Evolutionary conservation across 2,797 vertebrate species (phyloP), one percentile per base, ranked within the genome.

Genomic region (Alectoris magna): DNA sequence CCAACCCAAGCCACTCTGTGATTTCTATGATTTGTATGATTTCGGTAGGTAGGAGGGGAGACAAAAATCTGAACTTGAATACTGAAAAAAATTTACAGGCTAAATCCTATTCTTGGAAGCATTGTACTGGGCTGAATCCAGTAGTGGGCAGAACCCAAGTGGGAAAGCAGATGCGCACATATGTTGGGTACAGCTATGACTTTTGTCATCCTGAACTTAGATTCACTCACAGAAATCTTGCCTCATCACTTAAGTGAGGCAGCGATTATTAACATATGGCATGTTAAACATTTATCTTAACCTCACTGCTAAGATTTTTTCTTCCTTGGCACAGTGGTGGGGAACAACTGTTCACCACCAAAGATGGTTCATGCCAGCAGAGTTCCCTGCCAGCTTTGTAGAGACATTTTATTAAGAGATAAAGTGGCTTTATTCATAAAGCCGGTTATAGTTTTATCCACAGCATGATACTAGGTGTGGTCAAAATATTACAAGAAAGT

Each of bases 171-270:
- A 9, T 23, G 5, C 7, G 13, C 5, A 4, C 6, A 55, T 1
- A 0, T 23, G 24, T 10, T 55, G 21, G 3, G 9, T 69, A 27
- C 19, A 46, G 55, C 27, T 81, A 10, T 0, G 0, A 11, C 17
- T 62, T 53, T 26, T 48, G n/a, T 21, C 48, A 27, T 23, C 51
- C 51, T 67, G n/a, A 70, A 2, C 22, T 59, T 15, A 72, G 4
- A 14, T 31, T 56, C 22, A 10, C 9, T 69, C n/a, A 59, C 72
- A 56, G 48, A 60, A 84, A 36, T 48, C 36, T 31, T 38, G 3
- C 39, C 29, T 12, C 22, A 53, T 9, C 8, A 22, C 2, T 0
- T 31, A 21, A 2, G 0, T 9, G 5, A 31, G 34, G 6, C 9
- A 66, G 27, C 14, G 22, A 8, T n/a, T 34, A 4, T 11, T 55